Conservation (phyloP, 2,113 vertebrate genomes). For the Mungos mungo region DNA sequence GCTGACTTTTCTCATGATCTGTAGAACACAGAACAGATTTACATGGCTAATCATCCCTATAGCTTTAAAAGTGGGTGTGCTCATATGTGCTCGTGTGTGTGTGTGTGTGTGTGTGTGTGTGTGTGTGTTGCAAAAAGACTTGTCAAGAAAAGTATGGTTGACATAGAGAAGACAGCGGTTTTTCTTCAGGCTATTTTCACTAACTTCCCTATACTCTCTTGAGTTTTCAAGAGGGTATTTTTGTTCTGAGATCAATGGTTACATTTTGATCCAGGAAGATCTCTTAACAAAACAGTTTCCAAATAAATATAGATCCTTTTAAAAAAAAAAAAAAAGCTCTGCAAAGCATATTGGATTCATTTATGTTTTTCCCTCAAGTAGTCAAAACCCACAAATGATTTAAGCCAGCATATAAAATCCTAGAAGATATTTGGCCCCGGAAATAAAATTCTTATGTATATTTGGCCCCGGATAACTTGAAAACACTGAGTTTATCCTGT, state of each 20-base stretch:
- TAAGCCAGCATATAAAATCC: background rate
- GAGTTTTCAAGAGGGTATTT: slow-evolving; percentile 22
- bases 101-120: no score
- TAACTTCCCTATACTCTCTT: background rate
- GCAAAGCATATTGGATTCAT: background rate
- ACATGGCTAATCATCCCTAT: background rate
- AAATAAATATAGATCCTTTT: background rate
- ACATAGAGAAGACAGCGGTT: background rate
- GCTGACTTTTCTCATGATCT: background rate
- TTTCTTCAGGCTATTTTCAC: background rate
- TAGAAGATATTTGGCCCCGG: background rate
- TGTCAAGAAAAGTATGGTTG: background rate
- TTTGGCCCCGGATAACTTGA: background rate
- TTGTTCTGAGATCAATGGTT: slow-evolving; percentile 16
- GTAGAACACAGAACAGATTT: background rate
- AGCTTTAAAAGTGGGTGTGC: background rate
- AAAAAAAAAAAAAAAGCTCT: background rate
- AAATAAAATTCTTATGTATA: background rate
- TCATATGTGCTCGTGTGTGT: background rate
- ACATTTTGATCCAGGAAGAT: slow-evolving; percentile 28
- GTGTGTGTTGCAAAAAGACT: background rate
- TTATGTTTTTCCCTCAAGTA: background rate
- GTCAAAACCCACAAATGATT: slow-evolving; percentile 20
- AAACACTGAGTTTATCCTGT: background rate
- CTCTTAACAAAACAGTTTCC: background rate